Conservation (phyloP, 1,140 invertebrate species). For the Scaptomyza pallida region DNA sequence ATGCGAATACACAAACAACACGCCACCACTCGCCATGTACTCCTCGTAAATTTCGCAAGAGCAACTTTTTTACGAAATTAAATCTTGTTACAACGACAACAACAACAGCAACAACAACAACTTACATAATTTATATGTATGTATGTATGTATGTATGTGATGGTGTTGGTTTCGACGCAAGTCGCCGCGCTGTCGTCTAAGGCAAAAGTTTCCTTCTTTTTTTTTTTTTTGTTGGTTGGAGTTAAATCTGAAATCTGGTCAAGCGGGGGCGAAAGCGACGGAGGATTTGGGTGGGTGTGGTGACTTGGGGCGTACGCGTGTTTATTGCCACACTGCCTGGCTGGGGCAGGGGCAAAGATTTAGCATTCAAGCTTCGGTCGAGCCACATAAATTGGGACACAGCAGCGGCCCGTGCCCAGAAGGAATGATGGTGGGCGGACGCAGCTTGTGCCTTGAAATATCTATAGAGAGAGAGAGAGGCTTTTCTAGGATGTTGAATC, state of each 20-base stretch:
- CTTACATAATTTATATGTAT: slow-evolving; percentile 32
- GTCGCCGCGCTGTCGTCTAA: slow-evolving; percentile 51
- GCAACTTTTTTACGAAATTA: slow-evolving; percentile 83
- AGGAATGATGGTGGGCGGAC: slow-evolving; percentile 58
- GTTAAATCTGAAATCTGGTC: slow-evolving; percentile 65
- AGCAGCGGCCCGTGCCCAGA: slow-evolving; percentile 32
- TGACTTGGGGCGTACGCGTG: slow-evolving; percentile 72
- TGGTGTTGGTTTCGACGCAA: slow-evolving; percentile 45
- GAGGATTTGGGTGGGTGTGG: slow-evolving; percentile 40
- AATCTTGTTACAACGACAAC: slow-evolving; percentile 79
- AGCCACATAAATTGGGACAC: slow-evolving; percentile 63
- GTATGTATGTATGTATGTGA: slow-evolving; percentile 25
- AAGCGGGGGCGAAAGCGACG: slow-evolving; percentile 28
- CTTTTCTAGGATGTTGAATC: slow-evolving; percentile 52
- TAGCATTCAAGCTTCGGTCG: slow-evolving; percentile 58
- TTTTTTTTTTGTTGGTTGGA: slow-evolving; percentile 59
- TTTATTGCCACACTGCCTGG: slow-evolving; percentile 63
- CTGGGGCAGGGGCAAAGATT: slow-evolving; percentile 69
- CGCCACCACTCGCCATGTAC: slow-evolving; percentile 78
- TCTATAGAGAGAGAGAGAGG: not conserved
- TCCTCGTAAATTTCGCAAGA: slow-evolving; percentile 78
- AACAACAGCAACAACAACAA: slow-evolving; percentile 35
- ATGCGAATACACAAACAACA: slow-evolving; percentile 78
- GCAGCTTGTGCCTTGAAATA: slow-evolving; percentile 9
- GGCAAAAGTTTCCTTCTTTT: slow-evolving; percentile 42